Conservation (phyloP, 2,113 vertebrate species). For the Cichladusa arquata region DNA sequence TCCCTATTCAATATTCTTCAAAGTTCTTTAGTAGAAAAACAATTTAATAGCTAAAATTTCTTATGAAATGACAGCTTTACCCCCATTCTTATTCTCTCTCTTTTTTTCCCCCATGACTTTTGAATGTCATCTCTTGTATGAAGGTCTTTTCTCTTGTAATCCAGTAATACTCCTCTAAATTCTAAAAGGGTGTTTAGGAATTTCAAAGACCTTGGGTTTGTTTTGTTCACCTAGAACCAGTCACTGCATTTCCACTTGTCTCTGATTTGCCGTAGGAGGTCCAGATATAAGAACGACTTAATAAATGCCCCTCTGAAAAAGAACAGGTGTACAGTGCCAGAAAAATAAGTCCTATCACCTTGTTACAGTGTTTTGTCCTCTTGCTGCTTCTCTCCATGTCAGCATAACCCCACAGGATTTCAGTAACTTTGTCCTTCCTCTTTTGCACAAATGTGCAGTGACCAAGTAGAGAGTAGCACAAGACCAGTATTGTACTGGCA, state of each 20-base stretch:
- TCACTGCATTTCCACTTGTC: background rate
- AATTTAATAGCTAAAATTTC: background rate
- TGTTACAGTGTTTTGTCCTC: background rate
- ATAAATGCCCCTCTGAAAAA: background rate
- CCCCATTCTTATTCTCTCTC: background rate
- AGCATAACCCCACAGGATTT: background rate
- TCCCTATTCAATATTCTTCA: background rate
- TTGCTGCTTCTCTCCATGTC: background rate
- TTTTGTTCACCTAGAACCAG: background rate
- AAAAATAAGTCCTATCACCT: background rate
- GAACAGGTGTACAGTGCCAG: background rate
- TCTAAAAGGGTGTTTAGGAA: background rate
- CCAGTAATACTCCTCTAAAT: background rate
- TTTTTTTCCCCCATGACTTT: background rate
- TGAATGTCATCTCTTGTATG: background rate
- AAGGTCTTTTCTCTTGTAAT: background rate
- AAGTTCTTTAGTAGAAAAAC: background rate
- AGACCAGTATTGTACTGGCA: background rate
- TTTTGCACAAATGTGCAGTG: background rate
- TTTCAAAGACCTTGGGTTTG: background rate
- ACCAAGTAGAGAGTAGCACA: background rate
- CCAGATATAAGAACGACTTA: background rate
- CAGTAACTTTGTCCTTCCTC: background rate
- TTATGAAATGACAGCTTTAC: background rate
- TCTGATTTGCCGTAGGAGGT: background rate